A percentile compares a stretch with the other conserved stretches of the same genome.
Evolutionary conservation across 2,888 invertebrate genomes (phyloP).

Genomic region (Phengaris alcon): DNA sequence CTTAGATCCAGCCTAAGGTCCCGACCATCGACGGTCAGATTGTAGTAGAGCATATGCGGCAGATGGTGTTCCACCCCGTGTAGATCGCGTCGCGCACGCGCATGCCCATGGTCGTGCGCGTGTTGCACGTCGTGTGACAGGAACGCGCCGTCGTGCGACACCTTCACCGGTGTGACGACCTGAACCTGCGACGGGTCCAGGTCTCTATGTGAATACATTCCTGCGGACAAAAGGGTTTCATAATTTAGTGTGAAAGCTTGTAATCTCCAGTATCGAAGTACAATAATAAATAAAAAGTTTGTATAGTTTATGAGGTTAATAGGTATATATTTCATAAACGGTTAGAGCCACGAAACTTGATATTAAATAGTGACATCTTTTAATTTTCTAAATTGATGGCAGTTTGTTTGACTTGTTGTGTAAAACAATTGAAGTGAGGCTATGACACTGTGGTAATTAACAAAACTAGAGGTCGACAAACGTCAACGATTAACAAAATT

Average conservation of each 20-base stretch:
- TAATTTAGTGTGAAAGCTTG: not conserved
- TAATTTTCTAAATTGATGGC: no score
- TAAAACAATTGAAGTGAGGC: no score
- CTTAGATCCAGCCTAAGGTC: slow-evolving; percentile 70
- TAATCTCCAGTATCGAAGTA: no score
- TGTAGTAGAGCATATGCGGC: slow-evolving; percentile 67
- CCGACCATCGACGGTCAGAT: slow-evolving; percentile 69
- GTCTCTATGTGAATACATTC: slow-evolving; percentile 72
- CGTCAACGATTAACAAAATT: no score
- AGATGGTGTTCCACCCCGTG: slow-evolving; percentile 54
- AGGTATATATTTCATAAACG: no score
- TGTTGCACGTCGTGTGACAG: slow-evolving; percentile 78
- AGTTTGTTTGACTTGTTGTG: no score
- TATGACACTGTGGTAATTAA: no score
- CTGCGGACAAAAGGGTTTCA: slow-evolving; percentile 44
- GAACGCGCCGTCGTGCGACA: slow-evolving; percentile 77
- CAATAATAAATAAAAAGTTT: no score
- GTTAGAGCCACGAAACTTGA: no score
- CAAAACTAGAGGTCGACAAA: no score
- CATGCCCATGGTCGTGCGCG: slow-evolving; percentile 71
- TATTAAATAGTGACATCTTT: no score
- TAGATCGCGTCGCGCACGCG: slow-evolving; percentile 74
- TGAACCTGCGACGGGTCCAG: slow-evolving; percentile 76
- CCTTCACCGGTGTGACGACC: slow-evolving; percentile 81
- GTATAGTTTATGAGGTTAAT: no score